Evolutionary conservation across 2,888 invertebrate species (phyloP).

Genomic region (Timema podura): DNA sequence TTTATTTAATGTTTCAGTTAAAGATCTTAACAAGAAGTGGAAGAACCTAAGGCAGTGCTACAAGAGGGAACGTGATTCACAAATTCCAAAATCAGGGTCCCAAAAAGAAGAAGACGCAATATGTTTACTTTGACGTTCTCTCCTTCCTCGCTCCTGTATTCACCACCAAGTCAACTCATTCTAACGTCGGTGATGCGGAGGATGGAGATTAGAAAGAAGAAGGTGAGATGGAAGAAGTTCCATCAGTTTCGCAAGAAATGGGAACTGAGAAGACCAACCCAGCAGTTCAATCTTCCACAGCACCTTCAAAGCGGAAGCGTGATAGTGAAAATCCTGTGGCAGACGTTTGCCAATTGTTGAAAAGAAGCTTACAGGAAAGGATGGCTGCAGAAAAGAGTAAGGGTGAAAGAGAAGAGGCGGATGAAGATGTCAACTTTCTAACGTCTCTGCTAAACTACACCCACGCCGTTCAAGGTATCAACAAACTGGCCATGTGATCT

Average conservation of each 20-base stretch:
- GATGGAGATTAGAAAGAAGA: neutral
- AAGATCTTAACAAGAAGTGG: conserved; percentile 2
- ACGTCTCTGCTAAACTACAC: neutral
- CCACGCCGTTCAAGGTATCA: neutral
- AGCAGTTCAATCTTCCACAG: neutral
- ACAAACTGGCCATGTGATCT: neutral
- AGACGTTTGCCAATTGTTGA: conserved; percentile 1
- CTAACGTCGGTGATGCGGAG: conserved; percentile 5
- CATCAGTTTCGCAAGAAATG: conserved; percentile 2
- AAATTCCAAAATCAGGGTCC: conserved; percentile 3
- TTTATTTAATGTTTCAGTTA: neutral
- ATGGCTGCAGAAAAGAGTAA: neutral
- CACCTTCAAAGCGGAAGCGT: conserved; percentile 5
- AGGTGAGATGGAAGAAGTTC: neutral
- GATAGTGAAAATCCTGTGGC: neutral
- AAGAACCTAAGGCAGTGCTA: conserved; percentile 9
- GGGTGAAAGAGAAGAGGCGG: conserved; percentile 3
- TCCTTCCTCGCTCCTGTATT: conserved; percentile 3
- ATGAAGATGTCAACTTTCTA: neutral
- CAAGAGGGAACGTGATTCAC: neutral
- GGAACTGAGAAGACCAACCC: conserved; percentile 1
- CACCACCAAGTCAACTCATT: neutral
- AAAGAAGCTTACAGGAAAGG: conserved; percentile 7
- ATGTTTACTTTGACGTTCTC: neutral
- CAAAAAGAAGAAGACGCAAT: conserved; percentile 7